A percentile compares a stretch with the other conserved stretches of the same genome.
phyloP scores from a whole-genome alignment of 2,113 vertebrate genomes.

The Elaphurus davidianus region DNA sequence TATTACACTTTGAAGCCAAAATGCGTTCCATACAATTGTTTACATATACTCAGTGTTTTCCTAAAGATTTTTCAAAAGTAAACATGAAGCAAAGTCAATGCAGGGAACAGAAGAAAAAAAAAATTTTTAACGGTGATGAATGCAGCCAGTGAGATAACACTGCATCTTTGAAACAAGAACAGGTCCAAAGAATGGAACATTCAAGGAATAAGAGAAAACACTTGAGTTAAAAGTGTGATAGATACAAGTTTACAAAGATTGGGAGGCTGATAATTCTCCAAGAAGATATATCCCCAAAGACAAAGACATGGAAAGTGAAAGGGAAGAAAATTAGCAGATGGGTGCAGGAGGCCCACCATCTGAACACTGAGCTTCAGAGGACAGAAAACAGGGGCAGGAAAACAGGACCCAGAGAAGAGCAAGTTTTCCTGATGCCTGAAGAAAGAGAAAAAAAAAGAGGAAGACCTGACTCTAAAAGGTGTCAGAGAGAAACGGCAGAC shows the following conservation, averaged over 20 bases:
- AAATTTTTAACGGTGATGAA: neutral
- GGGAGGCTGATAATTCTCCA: neutral
- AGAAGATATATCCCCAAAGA: neutral
- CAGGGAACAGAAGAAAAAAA: neutral
- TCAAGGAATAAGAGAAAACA: constrained; percentile 11
- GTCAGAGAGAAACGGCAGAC: neutral
- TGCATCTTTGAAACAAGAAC: neutral
- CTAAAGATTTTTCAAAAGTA: neutral
- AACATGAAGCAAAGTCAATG: neutral
- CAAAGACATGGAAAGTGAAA: neutral
- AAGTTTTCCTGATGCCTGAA: neutral
- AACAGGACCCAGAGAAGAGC: neutral
- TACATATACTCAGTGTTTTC: neutral
- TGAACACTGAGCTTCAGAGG: neutral
- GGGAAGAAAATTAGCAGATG: neutral
- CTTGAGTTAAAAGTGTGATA: neutral
- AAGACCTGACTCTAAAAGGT: neutral
- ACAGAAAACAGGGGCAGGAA: neutral
- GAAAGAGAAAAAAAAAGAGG: neutral
- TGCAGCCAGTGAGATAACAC: neutral
- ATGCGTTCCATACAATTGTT: neutral
- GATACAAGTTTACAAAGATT: neutral
- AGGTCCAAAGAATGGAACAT: neutral
- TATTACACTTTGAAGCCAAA: neutral
- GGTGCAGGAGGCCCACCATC: neutral